Base-by-base conservation (phyloP, 2,113 vertebrate species). In the Calyptomena viridis region DNA sequence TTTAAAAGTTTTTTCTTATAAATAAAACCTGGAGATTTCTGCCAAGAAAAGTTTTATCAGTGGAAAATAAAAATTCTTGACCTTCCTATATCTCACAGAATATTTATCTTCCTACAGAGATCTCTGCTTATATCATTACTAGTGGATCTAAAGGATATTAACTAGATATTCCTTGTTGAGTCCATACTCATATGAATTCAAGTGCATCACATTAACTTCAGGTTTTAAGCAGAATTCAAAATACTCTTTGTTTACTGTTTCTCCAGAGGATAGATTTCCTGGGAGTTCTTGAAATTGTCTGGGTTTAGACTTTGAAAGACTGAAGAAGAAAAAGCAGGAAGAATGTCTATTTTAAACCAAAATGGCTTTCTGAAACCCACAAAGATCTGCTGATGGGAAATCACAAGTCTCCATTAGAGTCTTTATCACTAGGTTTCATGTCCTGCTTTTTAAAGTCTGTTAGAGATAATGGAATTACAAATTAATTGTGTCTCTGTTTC, bases 1-100 rank as follows among this genome's bases (percentile, higher is more conserved):
- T 95, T 93, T 86, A 14, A 50, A 91, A 69, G 72, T 89, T 83
- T 94, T 94, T 97, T 92, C 62, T 89, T 94, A 84, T 63, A 89
- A 96, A 97, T 95, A 97, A 96, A 96, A 96, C 96, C 93, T 92
- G 94, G 83, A 83, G 88, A 63, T 86, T 95, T 76, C 74, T 89
- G 78, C 94, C 95, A 97, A 81, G 53, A 83, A 71, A 90, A 81
- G 49, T 94, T 97, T 97, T 95, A 95, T 93, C 95, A 95, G 88
- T 94, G 96, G 95, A 97, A 98, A 98, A 94, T 86, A 91, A 75
- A 85, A 96, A 95, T 96, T 96, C 89, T 84, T 93, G 87, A 96
- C 90, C 89, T 96, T 93, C 90, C 58, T 87, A 46, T 93, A 88
- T 96, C 90, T 94, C 92, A 75, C 84, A 95, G 95, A 94, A 83